Conservation (phyloP, 1,140 invertebrate genomes). For the Rhopalosiphum maidis region DNA sequence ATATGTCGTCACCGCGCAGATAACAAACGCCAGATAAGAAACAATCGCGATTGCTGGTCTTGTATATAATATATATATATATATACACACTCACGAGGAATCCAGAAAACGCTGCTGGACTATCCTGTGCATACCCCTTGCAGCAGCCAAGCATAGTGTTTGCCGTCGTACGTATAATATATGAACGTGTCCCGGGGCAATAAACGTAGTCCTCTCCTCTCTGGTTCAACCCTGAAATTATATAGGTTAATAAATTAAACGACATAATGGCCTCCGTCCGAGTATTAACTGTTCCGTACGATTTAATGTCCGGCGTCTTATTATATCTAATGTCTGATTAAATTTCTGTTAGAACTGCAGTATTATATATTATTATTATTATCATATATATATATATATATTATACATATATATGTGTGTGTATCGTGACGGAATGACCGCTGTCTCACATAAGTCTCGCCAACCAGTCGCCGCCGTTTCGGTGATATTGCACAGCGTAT, state of each 20-base stretch:
- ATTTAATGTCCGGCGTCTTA: constrained; percentile 6
- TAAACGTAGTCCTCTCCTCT: background rate
- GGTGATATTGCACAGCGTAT: background rate
- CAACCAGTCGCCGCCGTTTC: background rate
- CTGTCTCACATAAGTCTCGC: background rate
- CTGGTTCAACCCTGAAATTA: background rate
- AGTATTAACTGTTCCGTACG: constrained; percentile 10
- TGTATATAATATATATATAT: no score
- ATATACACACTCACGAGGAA: background rate
- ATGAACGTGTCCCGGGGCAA: background rate
- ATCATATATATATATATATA: no score
- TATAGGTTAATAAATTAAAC: constrained; percentile 43
- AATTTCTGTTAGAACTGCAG: background rate
- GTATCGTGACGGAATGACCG: constrained; percentile 15
- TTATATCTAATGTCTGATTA: constrained; percentile 30
- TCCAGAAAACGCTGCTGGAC: no score
- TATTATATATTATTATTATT: no score
- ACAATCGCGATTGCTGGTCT: background rate
- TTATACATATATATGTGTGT: no score
- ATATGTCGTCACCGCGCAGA: background rate
- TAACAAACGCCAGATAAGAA: no score
- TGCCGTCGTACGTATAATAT: background rate
- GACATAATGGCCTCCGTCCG: background rate
- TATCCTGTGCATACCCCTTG: no score
- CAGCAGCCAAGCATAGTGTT: no score